Conservation (phyloP, 1,140 invertebrate species). For the Drosophila kepulauana region DNA sequence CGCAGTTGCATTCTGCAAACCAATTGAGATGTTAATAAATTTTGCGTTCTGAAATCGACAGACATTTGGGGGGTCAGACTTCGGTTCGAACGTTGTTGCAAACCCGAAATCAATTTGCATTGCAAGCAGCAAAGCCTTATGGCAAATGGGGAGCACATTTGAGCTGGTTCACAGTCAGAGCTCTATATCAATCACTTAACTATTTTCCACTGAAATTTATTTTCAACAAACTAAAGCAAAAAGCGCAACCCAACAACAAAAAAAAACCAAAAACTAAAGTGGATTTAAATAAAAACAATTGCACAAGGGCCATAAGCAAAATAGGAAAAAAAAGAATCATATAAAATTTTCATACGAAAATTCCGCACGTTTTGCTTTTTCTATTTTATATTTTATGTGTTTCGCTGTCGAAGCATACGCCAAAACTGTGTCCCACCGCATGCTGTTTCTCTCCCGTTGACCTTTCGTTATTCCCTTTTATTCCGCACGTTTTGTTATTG, state of each 20-base stretch:
- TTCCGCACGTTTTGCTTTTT: conserved; percentile 33
- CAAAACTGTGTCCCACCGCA: conserved; percentile 49
- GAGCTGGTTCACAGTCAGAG: conserved; percentile 27
- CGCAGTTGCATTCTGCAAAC: conserved; percentile 38
- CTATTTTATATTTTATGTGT: conserved; percentile 11
- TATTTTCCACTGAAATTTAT: conserved; percentile 59
- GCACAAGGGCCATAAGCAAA: conserved; percentile 34
- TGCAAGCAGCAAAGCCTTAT: conserved; percentile 31
- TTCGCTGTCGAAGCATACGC: conserved; percentile 51
- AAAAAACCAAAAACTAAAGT: conserved; percentile 27
- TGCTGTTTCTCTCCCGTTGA: conserved; percentile 9
- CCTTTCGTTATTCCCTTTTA: conserved; percentile 7
- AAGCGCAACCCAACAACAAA: too few relatives aligned
- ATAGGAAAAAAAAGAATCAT: conserved; percentile 4
- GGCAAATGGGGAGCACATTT: conserved; percentile 1
- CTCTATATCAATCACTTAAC: conserved; percentile 75
- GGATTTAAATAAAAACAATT: conserved; percentile 62
- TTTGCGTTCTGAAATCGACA: conserved; percentile 22
- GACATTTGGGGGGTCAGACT: neutral
- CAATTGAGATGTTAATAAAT: conserved; percentile 55
- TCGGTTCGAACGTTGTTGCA: conserved; percentile 8
- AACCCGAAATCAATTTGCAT: conserved; percentile 60
- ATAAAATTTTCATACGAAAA: conserved; percentile 39
- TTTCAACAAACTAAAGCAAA: conserved; percentile 29
- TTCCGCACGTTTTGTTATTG: conserved; percentile 50